These are phyloP conservation scores for Halisarca cf. caerulea DNA, from an alignment of 37 sponge, comb jelly and placozoan genomes.

Conservation along the genomic window DNA sequence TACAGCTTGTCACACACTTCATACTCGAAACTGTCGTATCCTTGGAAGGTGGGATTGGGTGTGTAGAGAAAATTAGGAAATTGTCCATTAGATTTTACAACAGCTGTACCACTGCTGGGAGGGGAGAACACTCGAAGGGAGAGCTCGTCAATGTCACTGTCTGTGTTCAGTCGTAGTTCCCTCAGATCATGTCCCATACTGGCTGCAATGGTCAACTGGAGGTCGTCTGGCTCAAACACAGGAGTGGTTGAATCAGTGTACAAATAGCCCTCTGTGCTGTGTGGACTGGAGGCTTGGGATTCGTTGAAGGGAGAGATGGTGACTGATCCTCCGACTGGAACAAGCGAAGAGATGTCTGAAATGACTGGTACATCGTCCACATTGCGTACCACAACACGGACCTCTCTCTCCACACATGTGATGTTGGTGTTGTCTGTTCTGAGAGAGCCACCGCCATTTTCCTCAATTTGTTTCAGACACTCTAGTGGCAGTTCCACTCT, in stretches of 20 bases:
- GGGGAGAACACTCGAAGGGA: conserved; percentile 30
- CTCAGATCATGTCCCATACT: conserved; percentile 45
- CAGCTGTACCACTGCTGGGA: conserved; percentile 40
- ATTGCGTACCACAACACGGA: conserved; percentile 54
- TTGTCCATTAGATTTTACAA: not conserved
- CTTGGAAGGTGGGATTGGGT: conserved; percentile 55
- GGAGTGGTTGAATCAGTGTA: conserved; percentile 40
- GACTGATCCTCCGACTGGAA: conserved; percentile 15
- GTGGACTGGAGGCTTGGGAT: conserved; percentile 13
- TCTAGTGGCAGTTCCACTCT: conserved; percentile 52
- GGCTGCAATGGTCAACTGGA: conserved; percentile 40
- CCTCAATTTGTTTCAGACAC: conserved; percentile 68
- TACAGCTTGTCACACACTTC: conserved; percentile 68
- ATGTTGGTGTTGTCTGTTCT: conserved; percentile 24
- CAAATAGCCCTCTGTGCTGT: conserved; percentile 9
- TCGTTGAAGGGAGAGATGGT: conserved; percentile 66
- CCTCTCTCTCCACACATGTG: conserved; percentile 67
- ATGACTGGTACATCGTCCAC: conserved; percentile 77
- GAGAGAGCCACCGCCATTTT: conserved; percentile 35
- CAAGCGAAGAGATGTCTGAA: conserved; percentile 54
- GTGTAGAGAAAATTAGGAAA: conserved; percentile 46
- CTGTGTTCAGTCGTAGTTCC: conserved; percentile 34
- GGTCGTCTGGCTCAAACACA: conserved; percentile 80
- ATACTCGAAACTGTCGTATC: conserved; percentile 72
- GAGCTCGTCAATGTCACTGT: conserved; percentile 63